These are phyloP conservation scores for Sphaerodactylus townsendi DNA, from an alignment of 2,113 vertebrate genomes.

Conservation along the genomic window DNA sequence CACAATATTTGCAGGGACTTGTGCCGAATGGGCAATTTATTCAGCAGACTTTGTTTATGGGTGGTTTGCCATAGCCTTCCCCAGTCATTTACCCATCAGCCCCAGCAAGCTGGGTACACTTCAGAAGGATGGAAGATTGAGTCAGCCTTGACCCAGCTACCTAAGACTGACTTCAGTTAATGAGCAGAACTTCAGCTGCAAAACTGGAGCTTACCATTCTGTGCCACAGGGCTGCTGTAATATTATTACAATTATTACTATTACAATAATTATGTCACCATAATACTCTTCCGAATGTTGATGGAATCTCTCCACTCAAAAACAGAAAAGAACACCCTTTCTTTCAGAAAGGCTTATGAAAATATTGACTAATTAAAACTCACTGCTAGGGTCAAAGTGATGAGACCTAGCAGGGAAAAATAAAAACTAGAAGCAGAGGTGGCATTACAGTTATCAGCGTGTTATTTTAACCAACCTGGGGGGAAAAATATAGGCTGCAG, in stretches of 20 bases:
- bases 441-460: not conserved
- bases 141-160: no score
- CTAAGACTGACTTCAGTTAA: no score
- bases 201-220: no score
- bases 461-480: not conserved
- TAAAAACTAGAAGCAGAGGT: constrained; percentile 27
- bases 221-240: no score
- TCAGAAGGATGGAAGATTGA: no score
- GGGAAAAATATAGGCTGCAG: not conserved
- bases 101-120: no score
- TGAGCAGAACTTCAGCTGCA: no score
- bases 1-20: no score
- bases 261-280: constrained; percentile 41
- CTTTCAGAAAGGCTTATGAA: constrained; percentile 51
- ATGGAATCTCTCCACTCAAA: constrained; percentile 53
- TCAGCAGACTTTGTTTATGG: no score
- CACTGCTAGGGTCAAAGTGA: constrained; percentile 56
- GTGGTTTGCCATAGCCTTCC: no score
- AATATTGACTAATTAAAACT: constrained; percentile 55
- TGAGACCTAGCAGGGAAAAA: constrained; percentile 24
- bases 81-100: no score
- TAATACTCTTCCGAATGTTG: constrained; percentile 48
- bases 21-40: no score
- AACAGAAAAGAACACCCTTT: constrained; percentile 51
- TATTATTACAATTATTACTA: not conserved